Base-by-base conservation (phyloP, 2,888 invertebrate genomes). In the Cheilosia urbana region DNA sequence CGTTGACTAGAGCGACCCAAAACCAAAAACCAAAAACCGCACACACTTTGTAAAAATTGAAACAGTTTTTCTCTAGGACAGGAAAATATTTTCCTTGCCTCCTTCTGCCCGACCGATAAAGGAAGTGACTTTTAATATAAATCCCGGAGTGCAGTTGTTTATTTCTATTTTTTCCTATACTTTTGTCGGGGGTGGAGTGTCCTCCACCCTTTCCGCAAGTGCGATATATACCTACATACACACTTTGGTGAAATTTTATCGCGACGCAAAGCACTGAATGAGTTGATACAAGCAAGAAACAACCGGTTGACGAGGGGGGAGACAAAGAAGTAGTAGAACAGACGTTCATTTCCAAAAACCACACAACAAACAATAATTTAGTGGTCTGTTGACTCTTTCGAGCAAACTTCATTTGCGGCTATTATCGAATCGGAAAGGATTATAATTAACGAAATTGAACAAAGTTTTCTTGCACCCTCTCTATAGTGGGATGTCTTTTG, bases 351-450 rank as follows among this genome's bases (percentile, higher is more conserved):
- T 75, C 60, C 76, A 72, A 72, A 85, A 62, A 85, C 76, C 72
- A 72, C 77, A 81, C 72, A 85, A 85, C 85, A 87, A 88, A 85
- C 78, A 87, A 87, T 88, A 88, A 87, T 88, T 87, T 84, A 71
- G 84, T 84, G 88, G 87, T 88, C 87, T 88, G 87, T 88, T 88
- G 88, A 88, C 88, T 88, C 88, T 88, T 87, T 75, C 81, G 80
- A 82, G 85, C 69, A 87, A 88, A 88, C 87, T 88, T 88, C 88
- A 88, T 88, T 88, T 88, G 88, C 87, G 87, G 84, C 87, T 84
- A 90, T 90, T 90, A 91, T 91, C 92, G 90, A 91, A 91, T 90
- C 90, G 91, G 90, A 90, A 92, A 91, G 92, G 91, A 91, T 91
- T 91, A 91, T 90, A 91, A 91, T 92, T 91, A 91, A 90, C 90